phyloP scores from a whole-genome alignment of 2,797 vertebrate species.

The Neomorphus geoffroyi region DNA sequence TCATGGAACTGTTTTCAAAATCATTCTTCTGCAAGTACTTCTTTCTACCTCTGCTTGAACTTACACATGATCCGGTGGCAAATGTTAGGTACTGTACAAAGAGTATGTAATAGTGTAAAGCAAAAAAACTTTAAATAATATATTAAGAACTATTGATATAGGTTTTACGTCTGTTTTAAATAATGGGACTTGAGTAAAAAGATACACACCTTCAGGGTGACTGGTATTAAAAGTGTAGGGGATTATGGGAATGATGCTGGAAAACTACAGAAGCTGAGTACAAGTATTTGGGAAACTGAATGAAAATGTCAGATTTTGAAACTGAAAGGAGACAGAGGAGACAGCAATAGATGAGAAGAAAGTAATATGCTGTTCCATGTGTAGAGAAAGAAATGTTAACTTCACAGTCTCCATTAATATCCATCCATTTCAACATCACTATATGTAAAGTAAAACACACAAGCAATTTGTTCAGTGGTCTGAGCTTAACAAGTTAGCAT shows the following conservation, averaged over 20 bases:
- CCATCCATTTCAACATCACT: background rate
- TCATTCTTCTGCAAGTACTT: slow-evolving; percentile 96
- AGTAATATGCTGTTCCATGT: background rate
- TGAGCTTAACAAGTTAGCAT: background rate
- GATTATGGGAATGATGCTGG: background rate
- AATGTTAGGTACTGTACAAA: slow-evolving; percentile 87
- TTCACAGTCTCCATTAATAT: background rate
- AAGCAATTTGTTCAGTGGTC: background rate
- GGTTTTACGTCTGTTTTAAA: background rate
- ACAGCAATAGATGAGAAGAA: background rate
- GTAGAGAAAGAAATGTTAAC: background rate
- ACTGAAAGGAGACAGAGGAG: background rate
- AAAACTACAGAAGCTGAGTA: background rate
- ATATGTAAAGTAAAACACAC: background rate
- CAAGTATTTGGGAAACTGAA: background rate
- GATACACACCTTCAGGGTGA: background rate
- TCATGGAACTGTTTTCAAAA: slow-evolving; percentile 93
- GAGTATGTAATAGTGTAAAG: background rate
- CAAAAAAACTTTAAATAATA: background rate
- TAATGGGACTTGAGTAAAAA: background rate
- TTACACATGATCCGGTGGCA: slow-evolving; percentile 92
- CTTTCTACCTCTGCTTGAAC: slow-evolving; percentile 88
- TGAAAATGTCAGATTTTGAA: fast-evolving
- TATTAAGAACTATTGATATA: slow-evolving; percentile 18
- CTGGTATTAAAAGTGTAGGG: background rate